These are phyloP conservation scores for Perca flavescens DNA, from an alignment of 2,113 vertebrate genomes.

Conservation along the genomic window DNA sequence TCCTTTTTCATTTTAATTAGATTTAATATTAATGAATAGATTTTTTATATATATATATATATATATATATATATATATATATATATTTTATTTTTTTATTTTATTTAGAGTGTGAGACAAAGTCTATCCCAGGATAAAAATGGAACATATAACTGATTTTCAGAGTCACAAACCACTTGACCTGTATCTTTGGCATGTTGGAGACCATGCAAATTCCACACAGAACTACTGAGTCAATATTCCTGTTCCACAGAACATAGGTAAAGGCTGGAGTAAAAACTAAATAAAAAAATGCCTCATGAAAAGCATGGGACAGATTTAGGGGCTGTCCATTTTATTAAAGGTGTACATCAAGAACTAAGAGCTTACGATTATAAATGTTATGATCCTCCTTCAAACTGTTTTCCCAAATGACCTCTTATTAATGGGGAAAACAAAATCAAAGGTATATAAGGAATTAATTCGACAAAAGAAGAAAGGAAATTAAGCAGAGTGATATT, in stretches of 20 bases:
- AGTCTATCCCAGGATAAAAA: not conserved
- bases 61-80: not conserved
- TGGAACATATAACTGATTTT: not conserved
- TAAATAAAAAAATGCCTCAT: conserved; percentile 7
- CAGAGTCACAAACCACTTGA: not conserved
- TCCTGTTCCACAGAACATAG: not conserved
- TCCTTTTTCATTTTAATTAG: not conserved
- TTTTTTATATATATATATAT: not conserved
- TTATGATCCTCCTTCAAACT: conserved; percentile 22
- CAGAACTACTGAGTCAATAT: not conserved
- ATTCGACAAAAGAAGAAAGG: not conserved
- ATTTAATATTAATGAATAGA: not conserved
- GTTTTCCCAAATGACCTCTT: not conserved
- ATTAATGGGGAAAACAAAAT: conserved; percentile 6
- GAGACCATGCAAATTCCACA: not conserved
- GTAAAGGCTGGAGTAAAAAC: conserved; percentile 12
- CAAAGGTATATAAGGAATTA: conserved; percentile 7
- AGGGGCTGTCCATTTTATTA: not conserved
- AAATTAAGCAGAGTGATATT: too few relatives aligned
- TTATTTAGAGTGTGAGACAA: not conserved
- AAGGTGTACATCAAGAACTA: conserved; percentile 9
- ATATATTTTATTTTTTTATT: not conserved
- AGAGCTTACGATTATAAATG: conserved; percentile 23
- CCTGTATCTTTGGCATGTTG: not conserved
- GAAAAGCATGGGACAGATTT: conserved; percentile 15